Evolutionary conservation across 2,888 invertebrate species (phyloP).

Genomic region (Ischnura elegans): DNA sequence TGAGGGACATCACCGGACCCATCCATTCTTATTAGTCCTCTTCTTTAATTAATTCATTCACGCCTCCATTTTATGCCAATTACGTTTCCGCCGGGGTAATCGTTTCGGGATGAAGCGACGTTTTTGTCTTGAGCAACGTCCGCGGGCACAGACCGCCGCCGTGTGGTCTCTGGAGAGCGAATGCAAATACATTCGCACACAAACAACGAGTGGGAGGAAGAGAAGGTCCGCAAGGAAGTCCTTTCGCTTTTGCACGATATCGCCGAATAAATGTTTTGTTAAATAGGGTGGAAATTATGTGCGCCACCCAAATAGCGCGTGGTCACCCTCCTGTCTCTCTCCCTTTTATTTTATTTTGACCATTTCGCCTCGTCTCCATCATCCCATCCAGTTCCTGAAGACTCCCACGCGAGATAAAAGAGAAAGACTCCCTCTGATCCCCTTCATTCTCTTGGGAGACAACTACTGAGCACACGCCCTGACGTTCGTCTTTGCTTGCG

Average conservation of each 20-base stretch:
- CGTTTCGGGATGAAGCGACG: conserved; percentile 7
- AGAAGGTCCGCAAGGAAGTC: background rate
- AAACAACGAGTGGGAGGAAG: background rate
- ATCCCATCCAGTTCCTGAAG: conserved; percentile 1
- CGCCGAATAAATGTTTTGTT: conserved; percentile 57
- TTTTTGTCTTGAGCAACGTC: background rate
- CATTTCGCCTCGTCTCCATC: background rate
- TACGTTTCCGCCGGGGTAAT: conserved; percentile 26
- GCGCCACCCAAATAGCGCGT: conserved; percentile 49
- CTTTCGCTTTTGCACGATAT: background rate
- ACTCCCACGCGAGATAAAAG: background rate
- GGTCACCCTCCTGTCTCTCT: background rate
- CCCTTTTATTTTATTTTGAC: background rate
- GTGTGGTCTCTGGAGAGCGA: background rate
- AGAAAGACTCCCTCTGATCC: background rate
- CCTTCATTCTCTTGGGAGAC: background rate
- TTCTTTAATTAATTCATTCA: conserved; percentile 21
- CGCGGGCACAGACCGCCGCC: background rate
- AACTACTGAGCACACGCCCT: background rate
- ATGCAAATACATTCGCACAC: background rate
- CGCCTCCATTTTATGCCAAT: background rate
- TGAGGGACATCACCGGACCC: background rate
- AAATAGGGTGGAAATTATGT: conserved; percentile 62
- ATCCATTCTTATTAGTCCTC: background rate
- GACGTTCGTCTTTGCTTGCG: background rate